Base-by-base conservation (phyloP, 2,113 vertebrate species). In the Eulemur rufifrons region DNA sequence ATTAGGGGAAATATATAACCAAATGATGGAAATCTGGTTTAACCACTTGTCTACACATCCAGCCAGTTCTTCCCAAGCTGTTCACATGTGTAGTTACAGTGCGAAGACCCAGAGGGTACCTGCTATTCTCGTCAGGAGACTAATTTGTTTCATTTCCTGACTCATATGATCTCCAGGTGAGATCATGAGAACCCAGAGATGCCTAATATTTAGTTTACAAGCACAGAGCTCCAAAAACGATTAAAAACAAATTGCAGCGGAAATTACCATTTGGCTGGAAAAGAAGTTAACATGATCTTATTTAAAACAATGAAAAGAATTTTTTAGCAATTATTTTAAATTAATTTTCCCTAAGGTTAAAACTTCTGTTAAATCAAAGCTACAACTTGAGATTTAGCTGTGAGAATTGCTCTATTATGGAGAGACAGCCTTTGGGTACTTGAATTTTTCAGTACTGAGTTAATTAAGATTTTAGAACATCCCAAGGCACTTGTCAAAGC, bases 131-230 rank as follows among this genome's bases (percentile, higher is more conserved):
- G 0, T 94, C 50, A 89, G 81, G 42, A 84, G 82, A 84, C 5
- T n/a, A 37, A 81, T 91, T 95, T 77, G n/a, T 87, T 95, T 91
- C 86, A 92, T 96, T 96, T 96, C 63, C 91, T 80, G 69, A 71
- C 20, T 94, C 39, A n/a, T 61, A 86, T 56, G 50, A 52, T 69
- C 73, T 87, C 88, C 52, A 86, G 56, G 39, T 63, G 84, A 94
- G 90, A 66, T 66, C 93, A 92, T 32, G 69, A 97, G 94, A 85
- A 61, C 11, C 10, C 84, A 45, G 84, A 87, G 64, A 87, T 71
- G 37, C 45, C 64, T 94, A 61, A 71, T 89, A 86, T 87, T 96
- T 94, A 50, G 18, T 74, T 96, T 93, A 77, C 29, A 93, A 89
- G 50, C 20, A 25, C 20, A 77, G 69, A 89, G 18, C 34, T 74